Evolutionary conservation across 2,113 vertebrate genomes (phyloP), one percentile per base, ranked within the genome.

Genomic region (Alectura lathami): DNA sequence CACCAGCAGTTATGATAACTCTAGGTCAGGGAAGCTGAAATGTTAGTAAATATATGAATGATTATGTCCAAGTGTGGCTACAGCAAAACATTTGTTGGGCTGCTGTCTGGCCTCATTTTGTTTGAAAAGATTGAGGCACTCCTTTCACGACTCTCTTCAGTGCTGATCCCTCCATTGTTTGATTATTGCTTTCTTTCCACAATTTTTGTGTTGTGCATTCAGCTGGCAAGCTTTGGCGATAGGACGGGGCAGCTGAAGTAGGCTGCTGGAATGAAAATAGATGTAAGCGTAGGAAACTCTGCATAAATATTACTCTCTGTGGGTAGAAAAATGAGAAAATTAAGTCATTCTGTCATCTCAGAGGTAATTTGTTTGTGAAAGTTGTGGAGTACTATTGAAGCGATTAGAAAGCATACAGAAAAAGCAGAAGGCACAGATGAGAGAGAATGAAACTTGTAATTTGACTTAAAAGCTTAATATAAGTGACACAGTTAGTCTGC

Each of bases 101-200:
- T 82, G 69, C 66, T 89, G 56, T 75, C 54, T 51, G 57, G 72
- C 54, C 68, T 88, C 23, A 4, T 7, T 92, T 80, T 76, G 12
- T 82, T 45, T 86, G 60, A 83, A 93, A 93, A 91, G 74, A 53
- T 32, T 47, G 56, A 73, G 77, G n/a, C 60, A 18, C 53, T 94
- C 82, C 75, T 93, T 74, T 11, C n/a, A 9, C 48, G 16, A 24
- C 32, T 70, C 6, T 53, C 29, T 93, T 94, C 64, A 79, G 38
- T 38, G n/a, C 70, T 91, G 83, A 94, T 91, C 89, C 75, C 27
- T 83, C 62, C 78, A 67, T 92, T 96, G 75, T 94, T 76, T 69
- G 53, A 29, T 54, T 85, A 62, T 40, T 84, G 47, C 74, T 89
- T 63, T 9, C 83, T 89, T 95, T 56, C 84, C 75, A 74, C 3